phyloP scores from a whole-genome alignment of 1,140 invertebrate genomes.

The Apocrypta bakeri region DNA sequence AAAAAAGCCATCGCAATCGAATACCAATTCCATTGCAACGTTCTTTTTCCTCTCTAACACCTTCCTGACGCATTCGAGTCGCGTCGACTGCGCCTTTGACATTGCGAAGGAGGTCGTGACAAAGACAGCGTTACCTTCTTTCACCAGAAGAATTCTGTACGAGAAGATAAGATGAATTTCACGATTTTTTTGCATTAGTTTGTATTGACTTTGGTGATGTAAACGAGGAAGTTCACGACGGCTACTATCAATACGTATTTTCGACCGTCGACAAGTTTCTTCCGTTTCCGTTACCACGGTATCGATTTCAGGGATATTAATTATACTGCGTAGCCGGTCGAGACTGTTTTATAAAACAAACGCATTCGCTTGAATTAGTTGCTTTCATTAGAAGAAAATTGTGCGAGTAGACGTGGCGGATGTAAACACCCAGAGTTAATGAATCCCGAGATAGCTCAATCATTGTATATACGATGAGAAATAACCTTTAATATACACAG shows the following conservation, averaged over 20 bases:
- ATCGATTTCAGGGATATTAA: too few species aligned
- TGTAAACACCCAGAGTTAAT: not conserved
- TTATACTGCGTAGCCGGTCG: too few species aligned
- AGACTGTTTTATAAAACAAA: too few species aligned
- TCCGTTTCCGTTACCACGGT: not conserved
- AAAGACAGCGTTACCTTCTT: not conserved
- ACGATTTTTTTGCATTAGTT: constrained; percentile 18
- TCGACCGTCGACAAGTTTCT: not conserved
- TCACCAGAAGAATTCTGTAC: not conserved
- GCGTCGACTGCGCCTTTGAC: not conserved
- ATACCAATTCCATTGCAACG: not conserved
- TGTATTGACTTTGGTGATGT: not conserved
- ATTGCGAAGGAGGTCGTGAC: not conserved
- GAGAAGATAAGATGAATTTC: not conserved
- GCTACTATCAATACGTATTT: not conserved
- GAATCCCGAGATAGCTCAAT: not conserved
- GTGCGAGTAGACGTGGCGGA: not conserved
- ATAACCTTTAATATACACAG: not conserved
- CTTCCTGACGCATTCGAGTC: not conserved
- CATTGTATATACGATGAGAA: not conserved
- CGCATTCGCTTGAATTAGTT: not conserved
- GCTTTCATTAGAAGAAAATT: not conserved
- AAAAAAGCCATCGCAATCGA: not conserved
- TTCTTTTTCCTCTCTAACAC: not conserved
- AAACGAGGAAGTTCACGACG: too few species aligned